Conservation (phyloP, 2,797 vertebrate genomes). For the Acanthiza pusilla region DNA sequence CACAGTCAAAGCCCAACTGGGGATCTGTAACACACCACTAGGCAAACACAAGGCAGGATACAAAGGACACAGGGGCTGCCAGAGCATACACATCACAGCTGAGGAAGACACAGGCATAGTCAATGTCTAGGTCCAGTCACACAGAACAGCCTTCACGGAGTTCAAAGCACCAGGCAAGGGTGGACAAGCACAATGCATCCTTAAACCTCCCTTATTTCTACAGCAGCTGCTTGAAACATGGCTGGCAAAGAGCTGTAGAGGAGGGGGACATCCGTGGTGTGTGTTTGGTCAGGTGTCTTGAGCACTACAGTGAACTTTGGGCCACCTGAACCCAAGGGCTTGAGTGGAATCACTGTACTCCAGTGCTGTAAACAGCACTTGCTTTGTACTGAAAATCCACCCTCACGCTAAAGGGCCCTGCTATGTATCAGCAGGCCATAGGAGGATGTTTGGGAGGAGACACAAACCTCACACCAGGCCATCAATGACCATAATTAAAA, state of each 20-base stretch:
- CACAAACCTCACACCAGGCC: background rate
- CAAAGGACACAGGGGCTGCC: background rate
- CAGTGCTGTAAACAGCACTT: background rate
- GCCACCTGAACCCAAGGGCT: background rate
- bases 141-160: background rate
- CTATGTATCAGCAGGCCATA: background rate
- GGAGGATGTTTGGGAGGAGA: background rate
- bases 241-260: background rate
- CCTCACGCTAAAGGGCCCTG: background rate
- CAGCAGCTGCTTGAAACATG: conserved; percentile 5
- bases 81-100: background rate
- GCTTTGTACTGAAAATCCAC: background rate
- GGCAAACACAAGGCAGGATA: background rate
- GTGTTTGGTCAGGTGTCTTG: conserved; percentile 23
- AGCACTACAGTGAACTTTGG: background rate
- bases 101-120: background rate
- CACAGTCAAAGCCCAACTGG: background rate
- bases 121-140: background rate
- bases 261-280: background rate
- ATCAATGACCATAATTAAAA: background rate
- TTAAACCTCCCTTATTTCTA: background rate
- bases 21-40: background rate
- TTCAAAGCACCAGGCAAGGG: background rate
- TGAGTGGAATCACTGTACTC: background rate
- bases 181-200: background rate